These are phyloP conservation scores for Sepiola atlantica DNA, from an alignment of 2,888 invertebrate species.

Conservation along the genomic window DNA sequence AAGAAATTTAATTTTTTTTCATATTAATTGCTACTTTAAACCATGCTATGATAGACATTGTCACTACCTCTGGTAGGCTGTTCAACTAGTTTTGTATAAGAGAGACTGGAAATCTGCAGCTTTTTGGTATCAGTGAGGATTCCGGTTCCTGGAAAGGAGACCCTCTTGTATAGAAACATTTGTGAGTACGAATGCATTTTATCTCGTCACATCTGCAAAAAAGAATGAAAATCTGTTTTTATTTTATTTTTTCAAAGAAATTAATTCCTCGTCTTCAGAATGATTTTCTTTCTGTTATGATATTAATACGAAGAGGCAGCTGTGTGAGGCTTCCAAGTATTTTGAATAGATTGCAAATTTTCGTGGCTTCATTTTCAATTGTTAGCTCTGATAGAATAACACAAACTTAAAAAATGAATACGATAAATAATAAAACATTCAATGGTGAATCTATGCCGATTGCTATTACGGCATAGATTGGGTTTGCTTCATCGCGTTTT, in stretches of 20 bases:
- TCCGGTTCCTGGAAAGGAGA: no score
- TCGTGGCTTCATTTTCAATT: not conserved
- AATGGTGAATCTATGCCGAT: not conserved
- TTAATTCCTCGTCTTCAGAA: not conserved
- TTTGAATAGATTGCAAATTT: not conserved
- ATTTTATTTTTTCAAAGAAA: not conserved
- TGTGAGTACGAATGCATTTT: not conserved
- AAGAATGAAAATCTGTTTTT: not conserved
- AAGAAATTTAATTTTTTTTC: no score
- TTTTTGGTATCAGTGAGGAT: no score
- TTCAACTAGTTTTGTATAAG: no score
- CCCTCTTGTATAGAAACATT: not conserved
- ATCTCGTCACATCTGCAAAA: not conserved
- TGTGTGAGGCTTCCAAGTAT: not conserved
- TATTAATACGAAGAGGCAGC: not conserved
- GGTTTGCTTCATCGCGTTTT: not conserved
- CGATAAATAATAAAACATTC: not conserved
- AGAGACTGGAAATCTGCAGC: no score
- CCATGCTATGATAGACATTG: no score
- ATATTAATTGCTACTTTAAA: no score
- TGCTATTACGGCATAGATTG: not conserved
- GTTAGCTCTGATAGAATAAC: not conserved
- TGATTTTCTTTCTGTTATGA: not conserved
- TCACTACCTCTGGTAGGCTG: no score
- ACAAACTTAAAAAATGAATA: not conserved